Evolutionary conservation across 2,888 invertebrate species (phyloP), one percentile per base, ranked within the genome.

Genomic region (Eupsilia transversa): DNA sequence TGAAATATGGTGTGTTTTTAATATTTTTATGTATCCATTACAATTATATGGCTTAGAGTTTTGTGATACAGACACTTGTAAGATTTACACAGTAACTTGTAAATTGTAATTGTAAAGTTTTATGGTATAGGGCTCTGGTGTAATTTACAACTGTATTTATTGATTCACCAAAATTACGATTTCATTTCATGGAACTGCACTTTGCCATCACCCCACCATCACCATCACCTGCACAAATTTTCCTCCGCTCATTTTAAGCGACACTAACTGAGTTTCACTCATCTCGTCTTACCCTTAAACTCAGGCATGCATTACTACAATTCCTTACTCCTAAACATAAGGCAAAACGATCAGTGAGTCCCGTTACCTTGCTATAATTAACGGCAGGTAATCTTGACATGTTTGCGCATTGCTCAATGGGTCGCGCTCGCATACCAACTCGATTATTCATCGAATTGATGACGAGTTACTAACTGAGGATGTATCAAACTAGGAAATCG

Each of bases 381-480:
- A 74, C 60, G 76, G 52, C 74, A 85, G 78, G 74, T 83, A 81
- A 85, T 83, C 85, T 77, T 72, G 76, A 73, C 80, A 61, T 78
- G 79, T 71, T 73, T 74, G 65, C 64, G 74, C 72, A 83, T 80
- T 80, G 83, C 69, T 83, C 85, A 85, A 79, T 85, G 85, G 79
- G 38, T 67, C 67, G 74, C 46, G 17, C 35, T 61, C 49, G 76
- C 69, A 74, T 79, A 73, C 74, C 57, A 56, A 79, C 68, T 80
- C 80, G 74, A 77, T 70, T 74, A 80, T 61, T 69, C 74, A 33
- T 59, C 30, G 61, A 61, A 82, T 82, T 74, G 80, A 83, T 83
- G 77, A 76, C 60, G 82, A 76, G 72, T 76, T 82, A 60, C 76
- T 72, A 70, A 79, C 65, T 65, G 33, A 10, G n/a, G 43, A 60